Evolutionary conservation across 2,797 vertebrate genomes (phyloP).

Genomic region (Lacerta viridis): DNA sequence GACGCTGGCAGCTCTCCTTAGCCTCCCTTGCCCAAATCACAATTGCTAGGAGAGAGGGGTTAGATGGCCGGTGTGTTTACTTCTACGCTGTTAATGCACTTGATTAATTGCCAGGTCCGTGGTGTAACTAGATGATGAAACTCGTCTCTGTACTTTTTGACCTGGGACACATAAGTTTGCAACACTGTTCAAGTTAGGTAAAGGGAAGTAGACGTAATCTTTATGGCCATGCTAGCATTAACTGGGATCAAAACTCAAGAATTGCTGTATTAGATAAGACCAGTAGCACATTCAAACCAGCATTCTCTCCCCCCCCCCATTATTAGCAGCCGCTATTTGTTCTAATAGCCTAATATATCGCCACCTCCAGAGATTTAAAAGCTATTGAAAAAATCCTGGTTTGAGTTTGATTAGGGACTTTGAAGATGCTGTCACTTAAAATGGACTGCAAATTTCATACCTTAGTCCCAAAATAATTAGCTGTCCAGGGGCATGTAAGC

Average conservation of each 20-base stretch:
- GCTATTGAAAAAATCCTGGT: not conserved
- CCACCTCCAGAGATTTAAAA: not conserved
- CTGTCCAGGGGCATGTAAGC: not conserved
- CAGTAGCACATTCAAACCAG: not conserved
- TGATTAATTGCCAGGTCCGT: not conserved
- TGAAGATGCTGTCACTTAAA: not conserved
- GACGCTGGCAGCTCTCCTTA: not conserved
- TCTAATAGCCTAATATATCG: not conserved
- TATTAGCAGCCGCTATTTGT: not conserved
- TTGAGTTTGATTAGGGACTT: not conserved
- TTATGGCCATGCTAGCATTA: not conserved
- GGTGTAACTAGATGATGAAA: not conserved
- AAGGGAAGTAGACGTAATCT: not conserved
- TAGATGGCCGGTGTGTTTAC: too few species aligned
- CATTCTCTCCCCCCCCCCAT: accelerated
- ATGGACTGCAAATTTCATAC: not conserved
- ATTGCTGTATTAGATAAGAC: not conserved
- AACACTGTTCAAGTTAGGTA: not conserved
- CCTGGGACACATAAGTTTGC: too few species aligned
- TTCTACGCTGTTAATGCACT: too few species aligned
- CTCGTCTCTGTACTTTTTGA: too few species aligned
- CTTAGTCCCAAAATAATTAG: not conserved
- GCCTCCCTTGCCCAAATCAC: too few species aligned
- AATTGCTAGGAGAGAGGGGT: too few species aligned
- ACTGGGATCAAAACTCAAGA: not conserved